A percentile compares a stretch with the other conserved stretches of the same genome.
Evolutionary conservation across 53 echinoderm and acorn worm genomes (phyloP).

Genomic region (Patiria pectinifera): DNA sequence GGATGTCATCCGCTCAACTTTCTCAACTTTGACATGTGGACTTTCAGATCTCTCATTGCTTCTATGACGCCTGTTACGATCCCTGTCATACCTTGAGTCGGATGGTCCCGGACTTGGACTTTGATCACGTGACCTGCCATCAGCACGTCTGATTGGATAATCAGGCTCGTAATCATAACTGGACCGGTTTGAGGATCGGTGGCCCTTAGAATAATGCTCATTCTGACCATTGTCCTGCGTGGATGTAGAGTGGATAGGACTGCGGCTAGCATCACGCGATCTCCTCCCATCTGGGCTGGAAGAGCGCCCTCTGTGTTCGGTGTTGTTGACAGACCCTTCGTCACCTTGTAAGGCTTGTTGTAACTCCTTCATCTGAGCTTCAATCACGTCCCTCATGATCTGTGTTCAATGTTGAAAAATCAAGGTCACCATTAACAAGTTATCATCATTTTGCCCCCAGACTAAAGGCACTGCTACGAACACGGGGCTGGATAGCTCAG

Average conservation of each 20-base stretch:
- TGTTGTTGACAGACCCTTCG: neutral
- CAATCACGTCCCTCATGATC: slow-evolving; percentile 93
- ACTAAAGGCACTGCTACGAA: neutral
- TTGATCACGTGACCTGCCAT: slow-evolving; percentile 16
- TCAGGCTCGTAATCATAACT: neutral
- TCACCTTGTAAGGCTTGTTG: slow-evolving; percentile 53
- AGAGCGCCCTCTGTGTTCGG: slow-evolving; percentile 23
- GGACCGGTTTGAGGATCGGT: neutral
- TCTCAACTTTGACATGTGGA: slow-evolving; percentile 27
- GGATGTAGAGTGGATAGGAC: slow-evolving; percentile 15
- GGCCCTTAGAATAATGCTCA: neutral
- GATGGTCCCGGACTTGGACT: neutral
- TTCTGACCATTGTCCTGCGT: neutral
- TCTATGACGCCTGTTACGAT: neutral
- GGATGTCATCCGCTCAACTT: neutral
- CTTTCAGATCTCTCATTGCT: neutral
- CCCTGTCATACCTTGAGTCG: neutral
- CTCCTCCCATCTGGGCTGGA: neutral
- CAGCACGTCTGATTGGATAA: neutral
- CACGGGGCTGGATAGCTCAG: no score
- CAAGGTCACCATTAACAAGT: no score
- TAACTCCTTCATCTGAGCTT: slow-evolving; percentile 78
- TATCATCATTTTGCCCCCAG: no score
- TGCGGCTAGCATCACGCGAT: slow-evolving; percentile 22
- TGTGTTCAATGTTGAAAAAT: slow-evolving; percentile 1